Evolutionary conservation across 2,113 vertebrate genomes (phyloP).

Genomic region (Sterrhoptilus dennistouni): DNA sequence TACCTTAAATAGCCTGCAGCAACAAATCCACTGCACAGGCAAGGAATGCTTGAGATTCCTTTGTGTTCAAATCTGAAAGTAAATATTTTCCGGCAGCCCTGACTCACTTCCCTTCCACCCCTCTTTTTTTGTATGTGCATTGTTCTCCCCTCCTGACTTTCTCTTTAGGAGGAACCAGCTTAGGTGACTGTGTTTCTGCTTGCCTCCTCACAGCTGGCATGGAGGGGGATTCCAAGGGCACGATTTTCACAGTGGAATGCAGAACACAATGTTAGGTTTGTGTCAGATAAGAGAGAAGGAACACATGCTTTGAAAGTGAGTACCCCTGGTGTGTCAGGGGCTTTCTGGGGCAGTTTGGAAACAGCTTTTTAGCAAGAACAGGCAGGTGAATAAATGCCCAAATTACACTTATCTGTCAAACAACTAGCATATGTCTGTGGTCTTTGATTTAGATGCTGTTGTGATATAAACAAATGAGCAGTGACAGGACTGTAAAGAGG

Average conservation of each 20-base stretch:
- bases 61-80: background rate
- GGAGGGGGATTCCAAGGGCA: background rate
- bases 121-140: background rate
- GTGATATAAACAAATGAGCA: background rate
- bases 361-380: background rate
- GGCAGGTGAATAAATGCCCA: background rate
- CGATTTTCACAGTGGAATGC: background rate
- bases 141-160: background rate
- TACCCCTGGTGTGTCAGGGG: background rate
- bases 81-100: background rate
- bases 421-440: background rate
- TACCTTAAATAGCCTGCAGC: background rate
- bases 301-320: background rate
- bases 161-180: background rate
- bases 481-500: background rate
- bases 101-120: conserved; percentile 16
- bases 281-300: background rate
- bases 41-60: background rate
- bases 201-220: background rate
- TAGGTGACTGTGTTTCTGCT: background rate
- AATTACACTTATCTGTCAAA: background rate
- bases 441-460: background rate
- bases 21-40: background rate
- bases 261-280: background rate
- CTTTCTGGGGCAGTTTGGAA: background rate